Evolutionary conservation across 1,140 invertebrate genomes (phyloP).

Genomic region (Aphidius gifuensis): DNA sequence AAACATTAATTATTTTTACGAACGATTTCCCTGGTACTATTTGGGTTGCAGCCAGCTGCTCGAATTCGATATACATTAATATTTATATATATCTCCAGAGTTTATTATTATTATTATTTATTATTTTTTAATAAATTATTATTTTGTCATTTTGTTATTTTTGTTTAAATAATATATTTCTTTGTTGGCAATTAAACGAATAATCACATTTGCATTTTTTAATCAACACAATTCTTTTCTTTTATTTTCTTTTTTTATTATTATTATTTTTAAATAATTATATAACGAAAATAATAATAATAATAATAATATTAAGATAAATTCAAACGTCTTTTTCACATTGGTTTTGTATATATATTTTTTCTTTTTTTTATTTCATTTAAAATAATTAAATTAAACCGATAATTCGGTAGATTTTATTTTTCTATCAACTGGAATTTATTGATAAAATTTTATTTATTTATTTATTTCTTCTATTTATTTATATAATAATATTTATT

Average conservation of each 20-base stretch:
- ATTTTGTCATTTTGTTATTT: neutral
- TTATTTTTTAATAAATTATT: neutral
- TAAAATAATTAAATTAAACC: too few relatives aligned
- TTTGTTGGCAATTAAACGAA: too few relatives aligned
- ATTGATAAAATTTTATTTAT: neutral
- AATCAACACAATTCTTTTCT: too few relatives aligned
- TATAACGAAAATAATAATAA: too few relatives aligned
- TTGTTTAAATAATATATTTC: too few relatives aligned
- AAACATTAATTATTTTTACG: conserved; percentile 13
- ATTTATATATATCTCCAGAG: neutral
- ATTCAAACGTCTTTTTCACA: too few relatives aligned
- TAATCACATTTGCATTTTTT: too few relatives aligned
- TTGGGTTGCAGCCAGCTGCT: conserved; percentile 50
- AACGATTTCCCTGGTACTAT: conserved; percentile 29
- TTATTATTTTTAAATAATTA: too few relatives aligned
- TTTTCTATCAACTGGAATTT: neutral
- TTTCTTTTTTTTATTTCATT: too few relatives aligned
- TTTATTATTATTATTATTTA: conserved; percentile 19
- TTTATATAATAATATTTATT: conserved; percentile 2
- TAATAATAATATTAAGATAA: too few relatives aligned
- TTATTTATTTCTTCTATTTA: conserved; percentile 4
- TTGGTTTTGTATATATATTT: too few relatives aligned
- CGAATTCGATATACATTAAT: conserved; percentile 22
- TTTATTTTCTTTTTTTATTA: too few relatives aligned
- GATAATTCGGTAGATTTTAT: neutral